Conservation (phyloP, 2,888 invertebrate species). For the Phalangium opilio region DNA sequence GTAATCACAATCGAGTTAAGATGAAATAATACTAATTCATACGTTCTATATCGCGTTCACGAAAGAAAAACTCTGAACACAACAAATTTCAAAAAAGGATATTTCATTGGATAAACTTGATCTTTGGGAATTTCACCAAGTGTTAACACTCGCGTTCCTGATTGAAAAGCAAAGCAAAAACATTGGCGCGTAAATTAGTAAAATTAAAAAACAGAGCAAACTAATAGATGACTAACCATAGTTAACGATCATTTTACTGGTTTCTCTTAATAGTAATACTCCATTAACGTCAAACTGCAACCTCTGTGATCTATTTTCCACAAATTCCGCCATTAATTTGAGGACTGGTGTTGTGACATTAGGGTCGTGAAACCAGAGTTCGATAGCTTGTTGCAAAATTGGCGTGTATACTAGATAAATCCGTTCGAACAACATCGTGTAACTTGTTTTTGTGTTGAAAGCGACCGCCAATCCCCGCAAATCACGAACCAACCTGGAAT, state of each 20-base stretch:
- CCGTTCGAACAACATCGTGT: slow-evolving; percentile 99
- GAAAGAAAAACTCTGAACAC: no score
- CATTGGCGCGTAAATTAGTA: no score
- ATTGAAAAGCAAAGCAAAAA: no score
- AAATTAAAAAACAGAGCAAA: no score
- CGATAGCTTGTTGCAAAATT: slow-evolving; percentile 74
- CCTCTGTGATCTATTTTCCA: slow-evolving; percentile 90
- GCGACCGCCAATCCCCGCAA: slow-evolving; percentile 85
- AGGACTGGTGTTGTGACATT: slow-evolving; percentile 83
- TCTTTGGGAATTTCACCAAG: slow-evolving; percentile 77
- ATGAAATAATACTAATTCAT: no score
- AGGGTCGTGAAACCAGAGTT: slow-evolving; percentile 86
- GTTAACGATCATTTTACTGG: slow-evolving; percentile 87
- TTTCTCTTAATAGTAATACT: slow-evolving; percentile 85
- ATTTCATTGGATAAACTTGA: slow-evolving; percentile 78
- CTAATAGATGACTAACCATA: slow-evolving; percentile 73
- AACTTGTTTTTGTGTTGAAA: slow-evolving; percentile 87
- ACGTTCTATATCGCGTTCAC: no score
- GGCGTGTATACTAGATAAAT: slow-evolving; percentile 91
- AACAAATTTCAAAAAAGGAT: slow-evolving; percentile 29
- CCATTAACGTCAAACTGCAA: slow-evolving; percentile 96
- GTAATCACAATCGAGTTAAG: no score
- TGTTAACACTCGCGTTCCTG: slow-evolving; percentile 74
- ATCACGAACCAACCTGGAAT: slow-evolving; percentile 83
- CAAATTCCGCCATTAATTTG: slow-evolving; percentile 86